phyloP scores from a whole-genome alignment of 92 coral and sea anemone species.

The Paragorgia papillata region DNA sequence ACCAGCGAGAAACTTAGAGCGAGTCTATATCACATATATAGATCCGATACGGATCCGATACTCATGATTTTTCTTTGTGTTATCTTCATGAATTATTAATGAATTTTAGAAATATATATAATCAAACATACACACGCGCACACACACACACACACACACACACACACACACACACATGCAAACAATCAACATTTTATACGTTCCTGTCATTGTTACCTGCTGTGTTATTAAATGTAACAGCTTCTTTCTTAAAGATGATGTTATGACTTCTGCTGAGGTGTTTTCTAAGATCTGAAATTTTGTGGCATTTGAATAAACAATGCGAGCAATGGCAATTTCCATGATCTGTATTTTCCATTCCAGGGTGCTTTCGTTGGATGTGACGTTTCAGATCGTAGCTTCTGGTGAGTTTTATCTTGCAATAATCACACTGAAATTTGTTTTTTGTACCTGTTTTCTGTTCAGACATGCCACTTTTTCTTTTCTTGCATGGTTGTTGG shows the following conservation, averaged over 20 bases:
- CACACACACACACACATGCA: too few relatives aligned
- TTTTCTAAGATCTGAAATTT: constrained; percentile 1
- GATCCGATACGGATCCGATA: too few relatives aligned
- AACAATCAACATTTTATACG: too few relatives aligned
- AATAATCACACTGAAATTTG: background rate
- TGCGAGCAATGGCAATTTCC: constrained; percentile 18
- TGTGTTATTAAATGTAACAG: background rate
- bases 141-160: too few relatives aligned
- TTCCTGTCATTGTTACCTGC: background rate
- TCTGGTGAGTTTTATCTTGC: constrained; percentile 15
- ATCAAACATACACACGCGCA: too few relatives aligned
- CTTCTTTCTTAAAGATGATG: background rate
- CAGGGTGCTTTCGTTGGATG: constrained; percentile 17
- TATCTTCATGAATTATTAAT: too few relatives aligned
- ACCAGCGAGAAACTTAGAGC: too few relatives aligned
- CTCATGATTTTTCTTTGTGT: too few relatives aligned
- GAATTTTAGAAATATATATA: too few relatives aligned
- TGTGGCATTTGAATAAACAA: constrained; percentile 36
- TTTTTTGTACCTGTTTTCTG: constrained; percentile 20
- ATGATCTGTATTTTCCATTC: background rate
- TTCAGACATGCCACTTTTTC: background rate
- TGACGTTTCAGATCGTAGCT: constrained; percentile 15
- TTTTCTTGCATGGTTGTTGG: background rate
- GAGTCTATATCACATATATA: too few relatives aligned
- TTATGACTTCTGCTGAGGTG: background rate